phyloP scores from a whole-genome alignment of 1,140 invertebrate species.

The Aphelinus certus region DNA sequence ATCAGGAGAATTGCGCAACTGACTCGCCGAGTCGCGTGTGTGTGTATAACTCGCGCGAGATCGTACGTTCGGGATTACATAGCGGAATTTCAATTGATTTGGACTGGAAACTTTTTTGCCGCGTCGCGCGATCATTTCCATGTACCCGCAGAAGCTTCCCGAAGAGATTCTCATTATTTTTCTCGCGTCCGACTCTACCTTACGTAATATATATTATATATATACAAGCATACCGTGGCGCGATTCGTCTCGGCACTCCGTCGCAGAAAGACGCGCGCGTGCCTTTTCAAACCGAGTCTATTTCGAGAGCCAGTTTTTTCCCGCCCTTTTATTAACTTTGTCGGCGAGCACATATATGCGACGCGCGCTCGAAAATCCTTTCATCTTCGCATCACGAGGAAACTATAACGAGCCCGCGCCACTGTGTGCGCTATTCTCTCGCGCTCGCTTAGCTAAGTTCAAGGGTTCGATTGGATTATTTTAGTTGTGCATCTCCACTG shows the following conservation, averaged over 20 bases:
- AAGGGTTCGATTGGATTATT: conserved; percentile 20
- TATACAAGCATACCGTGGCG: not conserved
- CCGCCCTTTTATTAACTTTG: conserved; percentile 32
- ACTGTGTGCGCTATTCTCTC: not conserved
- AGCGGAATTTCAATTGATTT: no score
- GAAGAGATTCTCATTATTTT: no score
- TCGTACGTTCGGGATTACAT: no score
- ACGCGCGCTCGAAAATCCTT: not conserved
- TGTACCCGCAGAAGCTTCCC: no score
- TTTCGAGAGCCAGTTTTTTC: conserved; percentile 23
- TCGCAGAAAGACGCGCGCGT: not conserved
- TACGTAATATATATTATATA: not conserved
- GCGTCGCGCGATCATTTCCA: no score
- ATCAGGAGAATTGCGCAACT: no score
- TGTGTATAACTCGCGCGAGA: no score
- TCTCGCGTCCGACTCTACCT: not conserved
- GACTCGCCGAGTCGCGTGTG: no score
- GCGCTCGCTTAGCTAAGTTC: not conserved
- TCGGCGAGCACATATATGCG: no score
- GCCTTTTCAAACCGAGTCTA: conserved; percentile 29
- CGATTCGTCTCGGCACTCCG: not conserved
- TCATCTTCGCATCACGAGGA: conserved; percentile 25
- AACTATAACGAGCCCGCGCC: not conserved
- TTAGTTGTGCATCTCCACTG: not conserved
- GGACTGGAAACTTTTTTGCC: no score